Evolutionary conservation across 23 tunicate species (phyloP), one percentile per base, ranked within the genome.

Genomic region (Botrylloides violaceus): DNA sequence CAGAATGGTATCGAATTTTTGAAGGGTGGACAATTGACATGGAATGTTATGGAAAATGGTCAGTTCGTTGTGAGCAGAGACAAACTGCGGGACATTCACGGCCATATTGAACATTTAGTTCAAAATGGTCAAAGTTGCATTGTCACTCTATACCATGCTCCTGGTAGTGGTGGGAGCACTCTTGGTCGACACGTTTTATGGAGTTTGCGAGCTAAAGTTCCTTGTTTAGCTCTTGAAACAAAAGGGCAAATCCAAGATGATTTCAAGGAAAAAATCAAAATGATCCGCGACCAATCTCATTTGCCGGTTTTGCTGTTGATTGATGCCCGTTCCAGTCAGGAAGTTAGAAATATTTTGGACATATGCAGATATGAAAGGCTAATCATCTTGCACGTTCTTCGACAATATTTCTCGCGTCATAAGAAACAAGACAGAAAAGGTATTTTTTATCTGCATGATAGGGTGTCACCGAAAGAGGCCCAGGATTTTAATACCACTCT

Each of bases 91-190:
- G 53, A 7, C 9, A 76, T 68, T 25, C 48, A 58, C 33, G 36
- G 75, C 59, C 3, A 28, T 0, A 66, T 68, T 3, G 1, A 3
- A 19, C 49, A 70, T 2, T 35, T 48, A 24, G 4, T 82, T 0
- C 36, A 66, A 0, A 57, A 66, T 29, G 37, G 80, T 23, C 32
- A 76, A 27, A 56, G 76, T 3, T 27, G 71, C 50, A 37, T 76
- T 1, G 39, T 82, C 4, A 66, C 59, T 0, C 23, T 82, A 36
- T 58, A 29, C 19, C 88, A 82, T 57, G 58, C 88, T 1, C 88
- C 88, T 2, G 81, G 88, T 21, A 79, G 88, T 59, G 88, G 88
- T 4, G 88, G 88, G 36, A 75, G 80, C 3, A 82, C 88, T 24
- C 58, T 82, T 58, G 71, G 76, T 66, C 79, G 88, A 20, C 75